Conservation (phyloP, 2,888 invertebrate species). For the Phalangium opilio region DNA sequence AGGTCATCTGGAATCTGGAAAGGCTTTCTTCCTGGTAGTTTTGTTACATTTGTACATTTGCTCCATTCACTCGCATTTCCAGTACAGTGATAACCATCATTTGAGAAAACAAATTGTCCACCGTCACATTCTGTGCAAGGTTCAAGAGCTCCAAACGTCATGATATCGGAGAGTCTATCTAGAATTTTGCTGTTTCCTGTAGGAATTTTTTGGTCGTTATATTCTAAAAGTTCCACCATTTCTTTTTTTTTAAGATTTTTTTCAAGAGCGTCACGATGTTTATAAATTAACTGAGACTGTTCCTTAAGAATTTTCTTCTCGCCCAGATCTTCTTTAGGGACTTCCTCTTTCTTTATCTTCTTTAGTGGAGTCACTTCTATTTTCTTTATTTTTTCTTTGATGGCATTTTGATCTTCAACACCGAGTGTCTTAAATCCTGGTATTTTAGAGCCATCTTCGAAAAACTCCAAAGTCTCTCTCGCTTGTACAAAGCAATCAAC, state of each 20-base stretch:
- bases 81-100: slow-evolving; percentile 63
- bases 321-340: not conserved
- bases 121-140: slow-evolving; percentile 61
- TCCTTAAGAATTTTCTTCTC: slow-evolving; percentile 34
- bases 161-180: slow-evolving; percentile 53
- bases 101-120: slow-evolving; percentile 45
- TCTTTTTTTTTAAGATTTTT: slow-evolving; percentile 43
- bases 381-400: slow-evolving; percentile 50
- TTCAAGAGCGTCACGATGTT: slow-evolving; percentile 46
- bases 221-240: slow-evolving; percentile 46
- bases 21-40: slow-evolving; percentile 49
- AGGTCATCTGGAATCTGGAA: slow-evolving; percentile 43
- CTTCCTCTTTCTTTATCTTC: no score
- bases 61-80: slow-evolving; percentile 77
- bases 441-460: slow-evolving; percentile 40
- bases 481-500: slow-evolving; percentile 69
- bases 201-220: slow-evolving; percentile 55
- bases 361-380: slow-evolving; percentile 26
- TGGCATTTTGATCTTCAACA: slow-evolving; percentile 49
- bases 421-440: slow-evolving; percentile 57
- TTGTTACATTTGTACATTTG: slow-evolving; percentile 56
- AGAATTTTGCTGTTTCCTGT: slow-evolving; percentile 39
- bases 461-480: slow-evolving; percentile 54
- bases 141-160: slow-evolving; percentile 70
- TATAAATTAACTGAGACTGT: slow-evolving; percentile 55